These are phyloP conservation scores for Euspilapteryx auroguttella DNA, from an alignment of 2,888 invertebrate genomes.

Conservation along the genomic window DNA sequence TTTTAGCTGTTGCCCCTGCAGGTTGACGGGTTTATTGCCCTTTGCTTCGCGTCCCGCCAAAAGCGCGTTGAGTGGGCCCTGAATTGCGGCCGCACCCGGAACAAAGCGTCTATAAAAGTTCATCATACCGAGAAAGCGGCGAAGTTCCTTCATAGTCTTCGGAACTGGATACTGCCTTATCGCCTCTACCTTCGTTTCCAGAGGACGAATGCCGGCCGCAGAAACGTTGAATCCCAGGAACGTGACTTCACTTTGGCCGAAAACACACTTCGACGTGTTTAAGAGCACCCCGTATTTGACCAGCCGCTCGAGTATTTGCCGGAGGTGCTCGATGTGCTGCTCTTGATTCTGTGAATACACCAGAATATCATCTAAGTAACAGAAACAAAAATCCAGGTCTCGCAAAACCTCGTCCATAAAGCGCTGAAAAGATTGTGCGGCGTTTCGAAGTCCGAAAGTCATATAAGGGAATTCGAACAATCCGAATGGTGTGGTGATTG, in stretches of 20 bases:
- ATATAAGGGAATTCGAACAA: too few relatives aligned
- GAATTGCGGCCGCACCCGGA: neutral
- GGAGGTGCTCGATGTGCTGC: constrained; percentile 13
- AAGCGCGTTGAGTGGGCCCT: neutral
- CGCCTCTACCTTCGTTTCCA: constrained; percentile 6
- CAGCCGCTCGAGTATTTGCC: constrained; percentile 9
- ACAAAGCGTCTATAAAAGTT: neutral
- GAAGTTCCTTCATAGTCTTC: constrained; percentile 6
- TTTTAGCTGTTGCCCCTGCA: too few relatives aligned
- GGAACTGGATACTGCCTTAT: constrained; percentile 7
- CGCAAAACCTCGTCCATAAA: constrained; percentile 17
- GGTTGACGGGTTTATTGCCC: too few relatives aligned
- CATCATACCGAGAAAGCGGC: constrained; percentile 9
- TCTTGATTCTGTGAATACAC: constrained; percentile 8
- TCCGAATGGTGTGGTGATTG: too few relatives aligned
- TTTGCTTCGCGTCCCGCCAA: too few relatives aligned
- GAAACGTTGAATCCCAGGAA: constrained; percentile 56
- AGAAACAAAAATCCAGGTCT: constrained; percentile 16
- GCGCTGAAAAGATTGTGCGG: too few relatives aligned
- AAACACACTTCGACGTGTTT: constrained; percentile 2
- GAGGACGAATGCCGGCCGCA: constrained; percentile 59
- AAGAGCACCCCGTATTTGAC: neutral
- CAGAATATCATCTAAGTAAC: constrained; percentile 18
- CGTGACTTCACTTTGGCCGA: neutral
- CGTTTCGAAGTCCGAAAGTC: too few relatives aligned